Conservation (phyloP, 2,113 vertebrate genomes). For the Lepisosteus osseus region DNA sequence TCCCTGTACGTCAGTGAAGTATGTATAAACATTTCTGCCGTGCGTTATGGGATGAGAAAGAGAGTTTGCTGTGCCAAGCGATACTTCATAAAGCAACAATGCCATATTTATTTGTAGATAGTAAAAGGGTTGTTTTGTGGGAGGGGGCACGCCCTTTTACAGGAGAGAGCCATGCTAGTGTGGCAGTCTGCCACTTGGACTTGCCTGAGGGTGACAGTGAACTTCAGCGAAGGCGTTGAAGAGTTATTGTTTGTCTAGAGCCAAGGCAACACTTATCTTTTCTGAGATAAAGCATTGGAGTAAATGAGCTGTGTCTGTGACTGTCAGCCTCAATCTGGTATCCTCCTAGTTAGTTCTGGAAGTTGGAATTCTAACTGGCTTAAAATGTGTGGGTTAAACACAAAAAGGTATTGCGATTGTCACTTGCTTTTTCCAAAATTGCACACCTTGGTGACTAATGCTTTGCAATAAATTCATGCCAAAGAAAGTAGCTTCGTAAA, state of each 20-base stretch:
- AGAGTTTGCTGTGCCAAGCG: background rate
- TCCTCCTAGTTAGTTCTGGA: too few relatives aligned
- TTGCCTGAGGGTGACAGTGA: conserved; percentile 3
- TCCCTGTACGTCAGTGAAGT: background rate
- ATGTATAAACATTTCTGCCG: background rate
- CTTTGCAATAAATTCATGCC: too few relatives aligned
- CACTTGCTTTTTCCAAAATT: too few relatives aligned
- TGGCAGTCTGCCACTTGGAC: conserved; percentile 13
- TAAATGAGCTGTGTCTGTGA: conserved; percentile 10
- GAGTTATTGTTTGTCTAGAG: conserved; percentile 6
- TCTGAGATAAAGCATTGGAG: background rate
- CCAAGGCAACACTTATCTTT: conserved; percentile 5
- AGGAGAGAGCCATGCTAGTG: background rate
- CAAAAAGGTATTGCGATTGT: too few relatives aligned
- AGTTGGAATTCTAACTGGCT: too few relatives aligned
- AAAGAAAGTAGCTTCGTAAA: too few relatives aligned
- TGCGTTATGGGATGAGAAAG: background rate
- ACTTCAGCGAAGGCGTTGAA: background rate
- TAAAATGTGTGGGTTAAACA: too few relatives aligned
- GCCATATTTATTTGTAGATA: conserved; percentile 12
- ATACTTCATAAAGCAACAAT: conserved; percentile 11
- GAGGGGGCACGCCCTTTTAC: background rate
- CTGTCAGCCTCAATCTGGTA: background rate
- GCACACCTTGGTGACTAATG: too few relatives aligned
- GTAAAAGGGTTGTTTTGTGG: background rate